A percentile compares a stretch with the other conserved stretches of the same genome.
phyloP scores from a whole-genome alignment of 1,140 invertebrate species.

The Littorina saxatilis region DNA sequence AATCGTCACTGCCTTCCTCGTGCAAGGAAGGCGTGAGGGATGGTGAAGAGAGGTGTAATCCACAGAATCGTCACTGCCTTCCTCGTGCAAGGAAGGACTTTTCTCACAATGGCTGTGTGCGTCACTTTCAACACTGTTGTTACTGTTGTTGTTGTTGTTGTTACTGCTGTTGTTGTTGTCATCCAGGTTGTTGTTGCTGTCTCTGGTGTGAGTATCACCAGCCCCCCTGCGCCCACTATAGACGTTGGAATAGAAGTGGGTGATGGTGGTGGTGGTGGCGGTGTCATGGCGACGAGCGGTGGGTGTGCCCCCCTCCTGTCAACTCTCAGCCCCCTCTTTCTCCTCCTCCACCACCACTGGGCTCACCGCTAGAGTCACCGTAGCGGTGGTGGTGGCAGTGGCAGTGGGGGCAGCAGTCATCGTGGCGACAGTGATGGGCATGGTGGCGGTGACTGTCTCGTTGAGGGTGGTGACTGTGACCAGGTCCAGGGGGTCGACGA shows the following conservation, averaged over 20 bases:
- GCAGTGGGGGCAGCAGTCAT: neutral
- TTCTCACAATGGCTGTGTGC: too few species aligned
- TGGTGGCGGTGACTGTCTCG: neutral
- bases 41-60: too few species aligned
- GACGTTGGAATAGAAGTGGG: neutral
- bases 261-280: slow-evolving; percentile 1
- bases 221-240: neutral
- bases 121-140: neutral
- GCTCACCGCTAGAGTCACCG: neutral
- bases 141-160: neutral
- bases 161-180: slow-evolving; percentile 5
- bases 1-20: neutral
- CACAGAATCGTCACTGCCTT: neutral
- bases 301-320: neutral
- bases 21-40: neutral
- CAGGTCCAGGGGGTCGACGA: slow-evolving; percentile 23
- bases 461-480: neutral
- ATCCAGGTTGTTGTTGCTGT: neutral
- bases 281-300: neutral
- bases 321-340: neutral
- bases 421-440: neutral
- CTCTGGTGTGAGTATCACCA: neutral
- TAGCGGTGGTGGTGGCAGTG: neutral
- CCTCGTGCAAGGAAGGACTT: neutral
- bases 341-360: neutral